Evolutionary conservation across 1,140 invertebrate genomes (phyloP).

Genomic region (Sogatella furcifera): DNA sequence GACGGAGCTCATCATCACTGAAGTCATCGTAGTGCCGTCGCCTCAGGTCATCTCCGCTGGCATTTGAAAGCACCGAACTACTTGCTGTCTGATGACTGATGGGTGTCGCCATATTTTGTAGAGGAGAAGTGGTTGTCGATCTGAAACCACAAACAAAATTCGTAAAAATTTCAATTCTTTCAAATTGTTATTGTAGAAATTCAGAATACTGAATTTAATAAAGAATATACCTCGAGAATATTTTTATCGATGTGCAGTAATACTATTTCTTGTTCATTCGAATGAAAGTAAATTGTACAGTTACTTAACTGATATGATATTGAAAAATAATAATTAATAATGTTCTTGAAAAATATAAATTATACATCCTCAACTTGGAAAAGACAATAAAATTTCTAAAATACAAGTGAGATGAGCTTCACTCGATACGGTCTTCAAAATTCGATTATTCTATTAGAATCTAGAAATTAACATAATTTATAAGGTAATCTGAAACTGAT

Average conservation of each 20-base stretch:
- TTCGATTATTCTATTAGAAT: too few species aligned
- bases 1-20: conserved; percentile 78
- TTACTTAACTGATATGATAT: too few species aligned
- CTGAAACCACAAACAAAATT: conserved; percentile 31
- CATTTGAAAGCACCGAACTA: conserved; percentile 42
- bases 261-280: too few species aligned
- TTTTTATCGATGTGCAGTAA: too few species aligned
- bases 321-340: too few species aligned
- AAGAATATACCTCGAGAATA: too few species aligned
- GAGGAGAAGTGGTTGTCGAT: conserved; percentile 39
- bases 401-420: neutral
- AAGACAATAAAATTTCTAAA: neutral
- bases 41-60: conserved; percentile 37
- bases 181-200: neutral
- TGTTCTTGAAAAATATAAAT: neutral
- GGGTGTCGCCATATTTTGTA: conserved; percentile 36
- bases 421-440: too few species aligned
- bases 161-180: neutral
- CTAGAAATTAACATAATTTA: too few species aligned
- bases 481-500: too few species aligned
- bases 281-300: neutral
- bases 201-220: neutral
- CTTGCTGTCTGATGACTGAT: conserved; percentile 35
- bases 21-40: conserved; percentile 65
- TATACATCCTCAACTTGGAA: too few species aligned